These are phyloP conservation scores for Drosophila emarginata DNA, from an alignment of 2,888 invertebrate genomes.

Conservation along the genomic window DNA sequence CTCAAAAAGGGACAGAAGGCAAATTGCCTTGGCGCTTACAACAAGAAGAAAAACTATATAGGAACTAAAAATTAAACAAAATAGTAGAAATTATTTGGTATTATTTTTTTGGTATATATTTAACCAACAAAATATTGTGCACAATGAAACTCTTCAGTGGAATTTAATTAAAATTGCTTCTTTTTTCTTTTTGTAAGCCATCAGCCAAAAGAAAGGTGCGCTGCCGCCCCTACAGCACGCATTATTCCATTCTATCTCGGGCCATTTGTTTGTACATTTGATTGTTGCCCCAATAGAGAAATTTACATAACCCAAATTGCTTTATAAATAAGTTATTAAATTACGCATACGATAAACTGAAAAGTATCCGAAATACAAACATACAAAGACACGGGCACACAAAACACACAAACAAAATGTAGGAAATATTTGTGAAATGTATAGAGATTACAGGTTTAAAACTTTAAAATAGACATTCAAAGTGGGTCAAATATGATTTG, in stretches of 20 bases:
- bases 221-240: neutral
- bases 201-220: too few species aligned
- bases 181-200: too few species aligned
- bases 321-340: conserved; percentile 77
- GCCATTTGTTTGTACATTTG: conserved; percentile 69
- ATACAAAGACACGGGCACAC: neutral
- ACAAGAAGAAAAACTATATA: conserved; percentile 19
- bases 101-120: neutral
- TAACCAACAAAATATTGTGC: conserved; percentile 63
- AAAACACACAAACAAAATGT: neutral
- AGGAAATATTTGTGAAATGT: neutral
- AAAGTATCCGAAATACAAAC: conserved; percentile 17
- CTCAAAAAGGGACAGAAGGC: conserved; percentile 37
- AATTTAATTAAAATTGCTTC: conserved; percentile 44
- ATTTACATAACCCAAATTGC: conserved; percentile 78
- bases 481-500: conserved; percentile 72
- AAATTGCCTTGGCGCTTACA: conserved; percentile 52
- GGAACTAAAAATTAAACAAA: neutral
- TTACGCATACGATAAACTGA: conserved; percentile 47
- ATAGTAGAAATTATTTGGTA: neutral
- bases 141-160: conserved; percentile 52
- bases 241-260: conserved; percentile 14
- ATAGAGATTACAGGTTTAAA: conserved; percentile 31
- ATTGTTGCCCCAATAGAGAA: conserved; percentile 45
- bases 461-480: conserved; percentile 19